phyloP scores from a whole-genome alignment of 53 echinoderm and acorn worm species.

The Antedon mediterranea region DNA sequence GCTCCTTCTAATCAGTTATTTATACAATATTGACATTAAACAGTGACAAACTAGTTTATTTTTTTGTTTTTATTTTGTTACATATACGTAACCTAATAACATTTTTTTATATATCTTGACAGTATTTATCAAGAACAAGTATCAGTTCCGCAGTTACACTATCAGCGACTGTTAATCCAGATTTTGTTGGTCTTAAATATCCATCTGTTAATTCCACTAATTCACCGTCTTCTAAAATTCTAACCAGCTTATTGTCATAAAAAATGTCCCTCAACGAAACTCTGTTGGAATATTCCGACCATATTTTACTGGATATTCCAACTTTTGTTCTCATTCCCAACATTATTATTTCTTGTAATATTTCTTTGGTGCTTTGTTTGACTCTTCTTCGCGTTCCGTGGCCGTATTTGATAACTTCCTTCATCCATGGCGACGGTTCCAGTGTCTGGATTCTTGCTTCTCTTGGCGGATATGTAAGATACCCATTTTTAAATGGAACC shows the following conservation, averaged over 20 bases:
- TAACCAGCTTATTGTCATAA: constrained; percentile 13
- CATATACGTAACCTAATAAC: too few species aligned
- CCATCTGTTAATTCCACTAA: constrained; percentile 24
- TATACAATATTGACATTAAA: too few species aligned
- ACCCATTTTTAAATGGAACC: neutral
- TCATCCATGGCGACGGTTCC: constrained; percentile 78
- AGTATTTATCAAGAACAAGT: neutral
- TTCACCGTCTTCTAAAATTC: constrained; percentile 6
- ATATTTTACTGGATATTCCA: constrained; percentile 34
- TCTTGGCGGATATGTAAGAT: neutral
- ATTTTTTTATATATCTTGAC: neutral
- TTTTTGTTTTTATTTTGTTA: too few species aligned
- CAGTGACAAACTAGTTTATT: too few species aligned
- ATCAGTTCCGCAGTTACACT: constrained; percentile 7
- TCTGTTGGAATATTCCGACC: constrained; percentile 30
- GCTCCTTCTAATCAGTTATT: too few species aligned
- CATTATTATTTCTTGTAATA: constrained; percentile 51
- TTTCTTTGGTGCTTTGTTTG: constrained; percentile 19
- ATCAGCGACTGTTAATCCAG: constrained; percentile 48
- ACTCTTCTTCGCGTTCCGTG: constrained; percentile 69
- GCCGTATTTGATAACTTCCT: constrained; percentile 45
- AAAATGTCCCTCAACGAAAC: constrained; percentile 26
- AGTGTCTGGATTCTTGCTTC: constrained; percentile 85
- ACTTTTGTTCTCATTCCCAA: constrained; percentile 34
- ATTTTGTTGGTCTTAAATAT: constrained; percentile 33